Evolutionary conservation across 2,797 vertebrate species (phyloP), one percentile per base, ranked within the genome.

Genomic region (Galago senegalensis): DNA sequence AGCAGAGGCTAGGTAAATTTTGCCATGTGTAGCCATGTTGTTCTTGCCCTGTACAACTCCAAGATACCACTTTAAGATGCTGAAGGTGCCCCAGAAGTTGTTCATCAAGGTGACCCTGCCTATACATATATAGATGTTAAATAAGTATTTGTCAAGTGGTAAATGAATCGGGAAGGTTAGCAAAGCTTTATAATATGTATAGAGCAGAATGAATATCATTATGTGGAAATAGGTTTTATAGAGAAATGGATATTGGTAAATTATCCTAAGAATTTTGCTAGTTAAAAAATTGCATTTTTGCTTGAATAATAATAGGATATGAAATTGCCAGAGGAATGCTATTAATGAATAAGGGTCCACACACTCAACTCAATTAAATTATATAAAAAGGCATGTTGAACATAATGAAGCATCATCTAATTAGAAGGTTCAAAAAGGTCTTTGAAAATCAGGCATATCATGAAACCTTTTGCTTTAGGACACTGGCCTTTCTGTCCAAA

Each of bases 401-500:
- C 90, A 97, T 91, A 97, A 96, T 93, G 79, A 97, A 96, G 82
- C 75, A 94, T 97, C 87, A 96, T 94, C 69, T 81, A 96, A 96
- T 97, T 97, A 96, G 90, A 95, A 97, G 65, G 86, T 96, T 94
- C 93, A 89, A 89, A 95, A 97, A 94, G 56, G 65, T 97, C 92
- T 97, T 92, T 95, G 83, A 95, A 93, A 95, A 93, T 88, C 79
- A 90, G 65, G 34, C 53, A 70, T 87, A 75, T 92, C 87, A 84
- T 80, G 72, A 89, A 93, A 95, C 2, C 40, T 93, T 91, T 69
- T 81, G 56, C 82, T 93, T 96, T 56, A 95, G 82, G 90, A 89
- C 29, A 79, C 34, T 88, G 17, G 89, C 86, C 61, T 95, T 49
- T 92, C n/a, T 72, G 72, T 58, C 89, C 77, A 93, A 86, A 96